A percentile compares a stretch with the other conserved stretches of the same genome.
These are phyloP conservation scores for Limanda limanda DNA, from an alignment of 2,113 vertebrate species.

Conservation along the genomic window DNA sequence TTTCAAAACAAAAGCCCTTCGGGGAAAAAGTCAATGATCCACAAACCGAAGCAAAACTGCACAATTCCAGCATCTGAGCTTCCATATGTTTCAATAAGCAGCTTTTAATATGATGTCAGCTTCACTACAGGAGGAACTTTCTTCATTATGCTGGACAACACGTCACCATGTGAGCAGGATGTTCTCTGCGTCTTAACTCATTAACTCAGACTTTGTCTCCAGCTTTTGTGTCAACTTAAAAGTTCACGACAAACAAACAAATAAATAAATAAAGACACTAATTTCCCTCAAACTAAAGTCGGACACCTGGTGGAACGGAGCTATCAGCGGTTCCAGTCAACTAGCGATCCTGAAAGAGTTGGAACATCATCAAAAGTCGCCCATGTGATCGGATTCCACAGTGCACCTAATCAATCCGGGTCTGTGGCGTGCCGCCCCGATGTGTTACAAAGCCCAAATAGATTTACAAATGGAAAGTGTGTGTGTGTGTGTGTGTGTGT, in stretches of 20 bases:
- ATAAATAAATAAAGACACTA: background rate
- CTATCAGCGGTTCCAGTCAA: slow-evolving; percentile 96
- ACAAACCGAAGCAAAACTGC: background rate
- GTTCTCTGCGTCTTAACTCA: no score
- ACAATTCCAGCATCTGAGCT: slow-evolving; percentile 12
- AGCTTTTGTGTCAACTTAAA: no score
- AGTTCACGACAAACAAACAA: no score
- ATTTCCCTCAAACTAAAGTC: slow-evolving; percentile 27
- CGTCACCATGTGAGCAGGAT: no score
- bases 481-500: slow-evolving; percentile 49
- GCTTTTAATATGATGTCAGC: slow-evolving; percentile 28
- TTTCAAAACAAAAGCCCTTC: background rate
- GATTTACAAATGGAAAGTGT: slow-evolving; percentile 97
- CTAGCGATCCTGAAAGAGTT: slow-evolving; percentile 96
- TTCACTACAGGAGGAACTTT: background rate
- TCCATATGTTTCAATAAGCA: slow-evolving; percentile 20
- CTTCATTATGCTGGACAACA: no score
- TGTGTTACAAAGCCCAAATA: slow-evolving; percentile 99
- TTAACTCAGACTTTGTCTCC: no score
- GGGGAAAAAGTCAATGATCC: background rate
- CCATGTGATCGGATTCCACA: slow-evolving; percentile 96
- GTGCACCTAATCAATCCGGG: slow-evolving; percentile 99
- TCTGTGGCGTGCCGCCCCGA: slow-evolving; percentile 89
- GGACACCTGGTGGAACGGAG: slow-evolving; percentile 46
- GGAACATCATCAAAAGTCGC: slow-evolving; percentile 96